A percentile compares a stretch with the other conserved stretches of the same genome.
Evolutionary conservation across 2,113 vertebrate genomes (phyloP).

Genomic region (Tretioscincus oriximinensis): DNA sequence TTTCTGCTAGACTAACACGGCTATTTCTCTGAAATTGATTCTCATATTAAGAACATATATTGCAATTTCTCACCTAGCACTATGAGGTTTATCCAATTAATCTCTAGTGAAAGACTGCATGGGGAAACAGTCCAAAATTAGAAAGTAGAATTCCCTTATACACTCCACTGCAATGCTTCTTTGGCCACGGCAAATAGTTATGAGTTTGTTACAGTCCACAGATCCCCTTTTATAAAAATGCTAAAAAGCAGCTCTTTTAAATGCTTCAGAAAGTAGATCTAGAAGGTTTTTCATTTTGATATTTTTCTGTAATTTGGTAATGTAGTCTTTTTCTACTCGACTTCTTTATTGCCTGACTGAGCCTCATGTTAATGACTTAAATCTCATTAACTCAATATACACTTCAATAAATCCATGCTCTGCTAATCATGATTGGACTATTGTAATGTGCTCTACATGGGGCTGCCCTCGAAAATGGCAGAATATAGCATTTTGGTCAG

Average conservation of each 20-base stretch:
- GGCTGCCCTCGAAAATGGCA: too few species aligned
- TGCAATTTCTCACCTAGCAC: neutral
- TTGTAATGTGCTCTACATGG: too few species aligned
- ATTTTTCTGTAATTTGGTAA: too few species aligned
- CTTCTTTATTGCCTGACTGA: neutral
- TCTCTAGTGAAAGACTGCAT: neutral
- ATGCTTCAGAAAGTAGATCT: neutral
- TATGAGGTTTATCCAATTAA: neutral
- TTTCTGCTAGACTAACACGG: too few species aligned
- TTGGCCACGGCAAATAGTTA: neutral
- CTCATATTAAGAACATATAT: fast-evolving
- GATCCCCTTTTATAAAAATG: neutral
- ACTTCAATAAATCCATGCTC: too few species aligned
- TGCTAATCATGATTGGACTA: too few species aligned
- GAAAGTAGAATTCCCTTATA: neutral
- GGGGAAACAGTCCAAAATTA: neutral
- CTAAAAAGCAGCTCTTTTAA: neutral
- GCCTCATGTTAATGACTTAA: neutral
- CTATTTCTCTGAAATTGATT: too few species aligned
- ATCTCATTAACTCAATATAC: neutral
- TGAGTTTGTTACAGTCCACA: neutral
- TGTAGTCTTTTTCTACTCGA: neutral
- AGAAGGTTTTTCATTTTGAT: neutral
- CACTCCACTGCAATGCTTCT: neutral
- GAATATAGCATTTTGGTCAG: too few species aligned